phyloP scores from a whole-genome alignment of 1,140 invertebrate genomes.

The Probaryconus sp. region DNA sequence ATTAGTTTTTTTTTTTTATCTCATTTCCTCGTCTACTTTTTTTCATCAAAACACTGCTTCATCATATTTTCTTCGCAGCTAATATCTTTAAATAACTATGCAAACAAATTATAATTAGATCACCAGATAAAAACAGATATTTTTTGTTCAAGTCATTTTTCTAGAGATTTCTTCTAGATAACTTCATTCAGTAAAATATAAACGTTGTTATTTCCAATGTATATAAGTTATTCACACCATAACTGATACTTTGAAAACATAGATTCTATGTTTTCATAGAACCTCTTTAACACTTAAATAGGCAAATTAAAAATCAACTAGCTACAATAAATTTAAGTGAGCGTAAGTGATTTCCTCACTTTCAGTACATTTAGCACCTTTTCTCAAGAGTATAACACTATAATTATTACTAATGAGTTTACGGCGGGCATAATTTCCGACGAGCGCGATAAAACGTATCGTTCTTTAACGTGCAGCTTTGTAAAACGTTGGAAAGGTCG shows the following conservation, averaged over 20 bases:
- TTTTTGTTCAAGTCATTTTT: neutral
- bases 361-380: constrained; percentile 11
- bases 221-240: too few species aligned
- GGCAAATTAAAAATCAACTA: too few species aligned
- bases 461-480: too few species aligned
- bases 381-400: neutral
- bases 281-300: too few species aligned
- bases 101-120: constrained; percentile 31
- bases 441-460: neutral
- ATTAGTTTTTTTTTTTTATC: too few species aligned
- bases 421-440: neutral
- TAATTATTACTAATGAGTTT: constrained; percentile 19
- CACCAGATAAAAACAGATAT: constrained; percentile 6
- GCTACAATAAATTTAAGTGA: constrained; percentile 1
- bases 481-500: too few species aligned
- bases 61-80: constrained; percentile 10
- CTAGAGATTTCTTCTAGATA: too few species aligned
- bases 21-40: constrained; percentile 2
- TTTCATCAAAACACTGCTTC: constrained; percentile 9
- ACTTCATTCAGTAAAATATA: too few species aligned
- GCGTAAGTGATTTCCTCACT: constrained; percentile 2
- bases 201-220: too few species aligned
- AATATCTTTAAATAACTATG: constrained; percentile 12
- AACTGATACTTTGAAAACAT: too few species aligned
- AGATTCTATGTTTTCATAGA: too few species aligned